A percentile compares a stretch with the other conserved stretches of the same genome.
Conservation (phyloP, 1,140 invertebrate genomes). For the Aphaenogaster floridana region DNA sequence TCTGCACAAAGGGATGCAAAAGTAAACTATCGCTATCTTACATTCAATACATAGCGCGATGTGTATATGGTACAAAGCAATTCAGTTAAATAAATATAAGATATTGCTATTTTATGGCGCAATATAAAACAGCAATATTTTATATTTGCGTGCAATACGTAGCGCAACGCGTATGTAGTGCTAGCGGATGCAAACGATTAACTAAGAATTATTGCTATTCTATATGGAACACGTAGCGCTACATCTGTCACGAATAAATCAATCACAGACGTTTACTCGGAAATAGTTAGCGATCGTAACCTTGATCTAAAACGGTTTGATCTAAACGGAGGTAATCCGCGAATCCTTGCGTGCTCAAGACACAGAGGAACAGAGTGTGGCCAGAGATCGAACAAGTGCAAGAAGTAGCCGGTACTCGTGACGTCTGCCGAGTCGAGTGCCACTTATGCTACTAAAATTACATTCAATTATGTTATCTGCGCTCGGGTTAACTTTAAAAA, state of each 20-base stretch:
- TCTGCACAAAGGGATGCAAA: background rate
- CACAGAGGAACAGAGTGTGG: conserved; percentile 72
- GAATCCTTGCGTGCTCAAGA: conserved; percentile 63
- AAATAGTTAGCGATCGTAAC: conserved; percentile 61
- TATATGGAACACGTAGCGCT: conserved; percentile 4
- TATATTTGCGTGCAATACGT: background rate
- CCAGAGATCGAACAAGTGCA: conserved; percentile 80
- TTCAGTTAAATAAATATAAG: background rate
- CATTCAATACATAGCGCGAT: background rate
- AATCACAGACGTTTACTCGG: conserved; percentile 53
- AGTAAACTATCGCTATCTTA: background rate
- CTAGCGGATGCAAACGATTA: conserved; percentile 16
- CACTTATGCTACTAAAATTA: conserved; percentile 87
- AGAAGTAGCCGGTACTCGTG: conserved; percentile 82
- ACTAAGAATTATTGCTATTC: conserved; percentile 51
- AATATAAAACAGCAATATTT: background rate
- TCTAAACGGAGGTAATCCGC: conserved; percentile 60
- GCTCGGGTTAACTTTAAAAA: conserved; percentile 83
- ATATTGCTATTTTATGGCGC: too few species aligned
- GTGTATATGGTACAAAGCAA: background rate
- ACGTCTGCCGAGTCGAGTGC: conserved; percentile 86
- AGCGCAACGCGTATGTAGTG: background rate
- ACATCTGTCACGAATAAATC: conserved; percentile 52
- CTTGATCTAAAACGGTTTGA: conserved; percentile 76
- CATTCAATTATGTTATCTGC: conserved; percentile 86